Percentiles rank a stretch among this genome's conserved stretches.
Conservation (phyloP, 2,113 vertebrate genomes). For the Centropristis striata region DNA sequence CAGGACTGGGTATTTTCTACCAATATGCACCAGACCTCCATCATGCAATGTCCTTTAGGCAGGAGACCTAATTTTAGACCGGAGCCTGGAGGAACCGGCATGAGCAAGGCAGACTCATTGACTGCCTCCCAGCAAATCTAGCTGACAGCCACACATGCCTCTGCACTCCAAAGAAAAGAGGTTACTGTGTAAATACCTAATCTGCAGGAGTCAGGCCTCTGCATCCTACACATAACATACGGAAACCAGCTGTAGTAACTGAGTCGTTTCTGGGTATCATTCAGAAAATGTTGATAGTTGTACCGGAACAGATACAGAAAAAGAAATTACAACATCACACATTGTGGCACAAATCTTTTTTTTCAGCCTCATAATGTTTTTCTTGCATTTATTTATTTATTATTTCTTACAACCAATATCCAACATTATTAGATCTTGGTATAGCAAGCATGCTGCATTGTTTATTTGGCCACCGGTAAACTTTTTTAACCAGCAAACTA, state of each 20-base stretch:
- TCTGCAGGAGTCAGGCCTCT: slow-evolving; percentile 25
- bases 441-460: too few relatives aligned
- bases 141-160: slow-evolving; percentile 25
- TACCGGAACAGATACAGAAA: too few relatives aligned
- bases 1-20: slow-evolving; percentile 24
- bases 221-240: not conserved
- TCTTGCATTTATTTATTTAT: too few relatives aligned
- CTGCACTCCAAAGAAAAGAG: slow-evolving; percentile 43
- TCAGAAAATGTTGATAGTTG: too few relatives aligned
- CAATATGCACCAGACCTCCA: slow-evolving; percentile 39
- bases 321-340: too few relatives aligned
- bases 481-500: not conserved
- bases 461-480: too few relatives aligned
- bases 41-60: slow-evolving; percentile 51
- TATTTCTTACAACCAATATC: too few relatives aligned
- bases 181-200: slow-evolving; percentile 37
- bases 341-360: too few relatives aligned
- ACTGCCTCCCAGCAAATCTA: slow-evolving; percentile 45
- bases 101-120: slow-evolving; percentile 52
- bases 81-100: slow-evolving; percentile 42
- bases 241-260: slow-evolving; percentile 7
- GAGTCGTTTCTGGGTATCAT: not conserved
- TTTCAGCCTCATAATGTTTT: too few relatives aligned
- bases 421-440: too few relatives aligned
- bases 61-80: slow-evolving; percentile 73